Base-by-base conservation (phyloP, 2,113 vertebrate genomes). In the Hoplias malabaricus region DNA sequence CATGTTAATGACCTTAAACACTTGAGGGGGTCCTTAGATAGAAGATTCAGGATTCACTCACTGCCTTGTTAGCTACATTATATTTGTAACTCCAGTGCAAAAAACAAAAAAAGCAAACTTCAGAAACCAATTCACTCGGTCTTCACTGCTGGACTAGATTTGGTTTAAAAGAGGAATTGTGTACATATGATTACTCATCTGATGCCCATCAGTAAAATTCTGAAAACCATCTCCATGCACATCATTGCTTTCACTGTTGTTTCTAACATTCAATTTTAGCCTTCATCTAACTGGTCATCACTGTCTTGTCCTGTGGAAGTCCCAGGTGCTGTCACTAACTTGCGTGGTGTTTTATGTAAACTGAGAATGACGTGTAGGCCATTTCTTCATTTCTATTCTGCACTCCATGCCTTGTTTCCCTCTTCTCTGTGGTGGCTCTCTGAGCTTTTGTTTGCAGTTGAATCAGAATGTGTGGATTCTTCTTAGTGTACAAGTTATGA, bases 311-410 rank as follows among this genome's bases (percentile, higher is more conserved):
- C 38, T 69, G 74, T 46, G 40, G 53, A 59, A n/a, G 19, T 46
- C 19, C n/a, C n/a, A 38, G n/a, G 42, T 53, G 61, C 43, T 56
- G 12, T 43, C n/a, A 57, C 65, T 69, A 69, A 56, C 50, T 19
- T 14, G 0, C 40, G 19, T 0, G 31, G 14, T 36, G n/a, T 29
- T 63, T 50, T 34, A 14, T 75, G 21, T 57, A 34, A 63, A 63
- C 59, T 19, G 12, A n/a, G 27, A 34, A 7, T 7, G 1, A 36
- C 21, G 33, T 70, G 66, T 80, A 65, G n/a, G 53, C 46, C 72
- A 82, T 79, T 79, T 79, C 72, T 79, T 77, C n/a, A n/a, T 70
- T n/a, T 59, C 31, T 67, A 21, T 23, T 42, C 36, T 33, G 66
- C 61, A 34, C 48, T n/a, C 19, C 59, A 12, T 19, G 9, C 4